These are phyloP conservation scores for Nymphalis io DNA, from an alignment of 1,140 invertebrate genomes.

Conservation along the genomic window DNA sequence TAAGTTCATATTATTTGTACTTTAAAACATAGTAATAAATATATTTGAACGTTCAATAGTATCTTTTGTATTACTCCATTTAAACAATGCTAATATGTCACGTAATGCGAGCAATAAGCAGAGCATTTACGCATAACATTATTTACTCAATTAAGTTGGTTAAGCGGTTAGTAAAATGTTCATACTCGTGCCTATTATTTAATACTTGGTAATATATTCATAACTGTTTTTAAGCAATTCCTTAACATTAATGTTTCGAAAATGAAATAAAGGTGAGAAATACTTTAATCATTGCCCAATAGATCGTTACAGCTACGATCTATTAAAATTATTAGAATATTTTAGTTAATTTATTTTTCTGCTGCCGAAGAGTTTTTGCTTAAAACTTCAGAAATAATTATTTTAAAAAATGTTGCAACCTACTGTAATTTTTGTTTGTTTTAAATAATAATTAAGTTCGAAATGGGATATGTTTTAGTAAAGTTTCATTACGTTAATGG, in stretches of 20 bases:
- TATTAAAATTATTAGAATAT: slow-evolving; percentile 23
- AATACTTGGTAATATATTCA: background rate
- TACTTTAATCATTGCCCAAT: slow-evolving; percentile 19
- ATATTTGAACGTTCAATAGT: background rate
- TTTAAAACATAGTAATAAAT: slow-evolving; percentile 1
- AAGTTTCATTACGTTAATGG: background rate
- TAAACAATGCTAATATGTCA: slow-evolving; percentile 1
- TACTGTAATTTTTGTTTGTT: too few relatives aligned
- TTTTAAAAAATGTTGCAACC: too few relatives aligned
- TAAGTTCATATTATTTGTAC: background rate
- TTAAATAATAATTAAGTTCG: too few relatives aligned
- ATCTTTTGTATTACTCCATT: background rate
- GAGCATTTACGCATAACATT: slow-evolving; percentile 3
- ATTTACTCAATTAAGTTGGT: slow-evolving; percentile 9
- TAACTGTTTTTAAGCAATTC: slow-evolving; percentile 7
- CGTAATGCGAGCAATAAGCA: background rate
- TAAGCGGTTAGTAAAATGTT: background rate
- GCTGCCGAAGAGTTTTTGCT: slow-evolving; percentile 17
- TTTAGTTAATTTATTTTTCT: slow-evolving; percentile 29
- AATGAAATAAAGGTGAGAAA: slow-evolving; percentile 19
- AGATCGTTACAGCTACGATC: slow-evolving; percentile 21
- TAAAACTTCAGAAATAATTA: too few relatives aligned
- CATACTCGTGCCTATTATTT: background rate
- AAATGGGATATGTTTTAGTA: too few relatives aligned
- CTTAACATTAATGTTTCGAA: background rate